A percentile compares a stretch with the other conserved stretches of the same genome.
phyloP scores from a whole-genome alignment of 1,140 invertebrate genomes.

The Agraylea sexmaculata region DNA sequence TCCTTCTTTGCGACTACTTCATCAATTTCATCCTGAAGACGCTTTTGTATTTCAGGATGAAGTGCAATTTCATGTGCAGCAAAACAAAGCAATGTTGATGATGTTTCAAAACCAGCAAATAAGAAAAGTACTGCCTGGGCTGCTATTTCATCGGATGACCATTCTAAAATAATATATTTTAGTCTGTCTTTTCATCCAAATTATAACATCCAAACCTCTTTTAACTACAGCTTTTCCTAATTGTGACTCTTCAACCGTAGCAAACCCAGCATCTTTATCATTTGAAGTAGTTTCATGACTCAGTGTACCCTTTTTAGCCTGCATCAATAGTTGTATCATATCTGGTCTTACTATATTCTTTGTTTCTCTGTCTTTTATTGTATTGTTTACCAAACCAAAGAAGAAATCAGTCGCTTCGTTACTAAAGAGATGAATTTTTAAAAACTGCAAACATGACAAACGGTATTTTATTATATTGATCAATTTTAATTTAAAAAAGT shows the following conservation, averaged over 20 bases:
- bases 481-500: slow-evolving; percentile 1
- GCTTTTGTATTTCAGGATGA: slow-evolving; percentile 44
- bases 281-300: slow-evolving; percentile 14
- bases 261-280: slow-evolving; percentile 22
- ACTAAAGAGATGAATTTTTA: neutral
- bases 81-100: slow-evolving; percentile 41
- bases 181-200: too few relatives aligned
- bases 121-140: slow-evolving; percentile 47
- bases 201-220: slow-evolving; percentile 9
- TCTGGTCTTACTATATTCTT: slow-evolving; percentile 22
- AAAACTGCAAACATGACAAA: neutral
- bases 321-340: slow-evolving; percentile 29
- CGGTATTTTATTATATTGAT: too few relatives aligned
- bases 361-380: slow-evolving; percentile 21
- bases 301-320: slow-evolving; percentile 19
- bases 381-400: slow-evolving; percentile 18
- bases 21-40: slow-evolving; percentile 44
- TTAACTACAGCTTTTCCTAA: slow-evolving; percentile 18
- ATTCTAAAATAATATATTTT: too few relatives aligned
- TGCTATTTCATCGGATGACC: slow-evolving; percentile 23
- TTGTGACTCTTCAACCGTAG: slow-evolving; percentile 24
- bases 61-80: slow-evolving; percentile 42
- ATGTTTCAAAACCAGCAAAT: slow-evolving; percentile 49
- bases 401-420: slow-evolving; percentile 22
- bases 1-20: slow-evolving; percentile 29